Percentiles rank a stretch among this genome's conserved stretches.
These are phyloP conservation scores for Alitta virens DNA, from an alignment of 2,888 invertebrate genomes.

Conservation along the genomic window DNA sequence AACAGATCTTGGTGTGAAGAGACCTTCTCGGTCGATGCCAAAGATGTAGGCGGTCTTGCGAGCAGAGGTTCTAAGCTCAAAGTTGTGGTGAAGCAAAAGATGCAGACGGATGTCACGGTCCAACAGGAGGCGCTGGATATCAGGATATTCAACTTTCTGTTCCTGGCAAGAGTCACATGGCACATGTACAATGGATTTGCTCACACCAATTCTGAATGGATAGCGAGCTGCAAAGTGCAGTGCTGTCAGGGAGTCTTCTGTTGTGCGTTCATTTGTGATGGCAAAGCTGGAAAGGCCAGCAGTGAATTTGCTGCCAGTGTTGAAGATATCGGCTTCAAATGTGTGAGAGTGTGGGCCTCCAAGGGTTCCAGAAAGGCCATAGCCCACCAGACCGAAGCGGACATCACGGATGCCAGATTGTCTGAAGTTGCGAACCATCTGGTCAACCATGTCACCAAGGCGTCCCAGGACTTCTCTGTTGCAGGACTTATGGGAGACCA, in stretches of 20 bases:
- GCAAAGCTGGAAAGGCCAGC: constrained; percentile 1
- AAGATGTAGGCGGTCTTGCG: constrained; percentile 27
- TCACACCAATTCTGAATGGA: constrained; percentile 79
- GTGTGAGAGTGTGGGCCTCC: constrained; percentile 72
- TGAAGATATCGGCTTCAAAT: constrained; percentile 46
- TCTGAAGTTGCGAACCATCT: constrained; percentile 30
- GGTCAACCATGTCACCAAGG: constrained; percentile 39
- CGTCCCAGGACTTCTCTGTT: constrained; percentile 67
- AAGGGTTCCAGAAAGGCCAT: constrained; percentile 69
- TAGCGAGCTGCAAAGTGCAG: constrained; percentile 67
- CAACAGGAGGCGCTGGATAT: constrained; percentile 23
- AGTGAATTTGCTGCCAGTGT: constrained; percentile 7
- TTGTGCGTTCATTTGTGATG: constrained; percentile 19
- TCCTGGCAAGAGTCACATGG: constrained; percentile 75
- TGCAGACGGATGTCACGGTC: constrained; percentile 25
- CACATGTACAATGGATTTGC: constrained; percentile 77
- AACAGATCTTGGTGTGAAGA: constrained; percentile 78
- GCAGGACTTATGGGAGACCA: constrained; percentile 80
- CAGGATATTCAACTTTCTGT: constrained; percentile 13
- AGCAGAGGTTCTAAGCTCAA: constrained; percentile 20
- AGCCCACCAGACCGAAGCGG: constrained; percentile 71
- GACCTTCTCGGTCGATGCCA: constrained; percentile 59
- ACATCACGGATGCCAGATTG: constrained; percentile 45
- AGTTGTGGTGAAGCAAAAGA: constrained; percentile 22
- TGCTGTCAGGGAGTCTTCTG: constrained; percentile 59